Conservation (phyloP, 1,140 invertebrate genomes). For the Anoplophora glabripennis region DNA sequence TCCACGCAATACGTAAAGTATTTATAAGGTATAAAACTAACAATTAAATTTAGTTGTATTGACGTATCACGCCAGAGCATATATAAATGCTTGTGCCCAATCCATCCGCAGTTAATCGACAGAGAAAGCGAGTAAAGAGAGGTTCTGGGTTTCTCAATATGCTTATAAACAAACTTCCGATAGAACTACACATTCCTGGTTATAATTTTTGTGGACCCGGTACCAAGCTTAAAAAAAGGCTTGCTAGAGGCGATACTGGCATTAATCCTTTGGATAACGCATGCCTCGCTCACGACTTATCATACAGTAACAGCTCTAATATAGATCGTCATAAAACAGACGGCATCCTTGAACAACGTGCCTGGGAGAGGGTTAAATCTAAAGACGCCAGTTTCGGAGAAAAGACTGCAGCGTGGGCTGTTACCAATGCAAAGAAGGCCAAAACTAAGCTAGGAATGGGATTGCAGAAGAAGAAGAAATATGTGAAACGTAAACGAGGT, state of each 20-base stretch:
- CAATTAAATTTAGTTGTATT: no score
- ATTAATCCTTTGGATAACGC: conserved; percentile 39
- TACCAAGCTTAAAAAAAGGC: conserved; percentile 38
- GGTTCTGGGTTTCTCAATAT: conserved; percentile 1
- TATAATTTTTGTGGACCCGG: conserved; percentile 50
- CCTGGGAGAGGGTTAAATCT: conserved; percentile 41
- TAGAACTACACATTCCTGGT: conserved; percentile 49
- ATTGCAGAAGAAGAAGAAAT: no score
- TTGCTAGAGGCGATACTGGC: conserved; percentile 47
- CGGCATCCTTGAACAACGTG: conserved; percentile 42
- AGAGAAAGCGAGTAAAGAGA: no score
- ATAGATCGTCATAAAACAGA: conserved; percentile 44
- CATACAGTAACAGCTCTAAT: conserved; percentile 43
- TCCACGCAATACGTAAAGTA: no score
- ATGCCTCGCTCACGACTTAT: conserved; percentile 39
- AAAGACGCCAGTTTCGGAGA: conserved; percentile 38
- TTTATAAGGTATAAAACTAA: no score
- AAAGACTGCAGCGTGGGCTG: conserved; percentile 38
- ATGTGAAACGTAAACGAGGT: no score
- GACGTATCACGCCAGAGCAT: no score
- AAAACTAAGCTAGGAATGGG: conserved; percentile 42
- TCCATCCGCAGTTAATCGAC: no score
- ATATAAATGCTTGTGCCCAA: no score
- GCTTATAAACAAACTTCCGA: conserved; percentile 47
- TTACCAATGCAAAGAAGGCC: conserved; percentile 38